Percentiles rank a stretch among this genome's conserved stretches.
Evolutionary conservation across 2,888 invertebrate genomes (phyloP).

Genomic region (Zygothrica quintamaculata): DNA sequence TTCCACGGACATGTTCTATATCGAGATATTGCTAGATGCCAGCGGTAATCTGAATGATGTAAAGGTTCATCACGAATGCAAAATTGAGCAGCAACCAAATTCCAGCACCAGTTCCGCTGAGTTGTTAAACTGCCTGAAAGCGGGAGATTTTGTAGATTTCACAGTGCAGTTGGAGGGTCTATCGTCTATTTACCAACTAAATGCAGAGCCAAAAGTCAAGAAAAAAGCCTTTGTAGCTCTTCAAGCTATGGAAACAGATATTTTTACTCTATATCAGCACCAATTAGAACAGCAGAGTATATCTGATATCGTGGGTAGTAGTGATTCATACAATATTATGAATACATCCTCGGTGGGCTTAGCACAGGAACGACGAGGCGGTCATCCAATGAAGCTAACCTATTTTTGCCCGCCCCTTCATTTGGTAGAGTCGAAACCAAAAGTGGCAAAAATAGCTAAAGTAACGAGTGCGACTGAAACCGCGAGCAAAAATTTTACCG

Average conservation of each 20-base stretch:
- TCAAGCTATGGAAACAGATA: conserved; percentile 95
- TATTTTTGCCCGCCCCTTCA: conserved; percentile 87
- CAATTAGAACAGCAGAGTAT: conserved; percentile 91
- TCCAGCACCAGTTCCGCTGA: conserved; percentile 85
- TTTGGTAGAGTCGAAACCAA: conserved; percentile 49
- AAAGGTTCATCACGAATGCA: conserved; percentile 95
- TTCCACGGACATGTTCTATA: conserved; percentile 98
- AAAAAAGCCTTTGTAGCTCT: conserved; percentile 96
- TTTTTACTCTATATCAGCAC: conserved; percentile 91
- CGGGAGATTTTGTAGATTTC: conserved; percentile 96
- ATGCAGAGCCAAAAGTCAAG: conserved; percentile 96
- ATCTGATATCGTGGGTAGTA: conserved; percentile 85
- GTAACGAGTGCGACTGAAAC: neutral
- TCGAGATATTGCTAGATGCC: conserved; percentile 94
- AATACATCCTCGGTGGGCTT: conserved; percentile 96
- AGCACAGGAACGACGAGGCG: conserved; percentile 92
- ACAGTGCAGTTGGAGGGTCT: conserved; percentile 96
- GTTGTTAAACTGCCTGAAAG: conserved; percentile 91
- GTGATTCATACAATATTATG: conserved; percentile 88
- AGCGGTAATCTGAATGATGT: conserved; percentile 95
- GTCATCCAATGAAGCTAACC: conserved; percentile 96
- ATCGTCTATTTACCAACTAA: conserved; percentile 95
- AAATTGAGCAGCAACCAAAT: conserved; percentile 92
- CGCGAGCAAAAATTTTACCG: conserved; percentile 87
- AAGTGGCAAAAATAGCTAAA: neutral